phyloP scores from a whole-genome alignment of 2,888 invertebrate species.

The Balanococcus diminutus region DNA sequence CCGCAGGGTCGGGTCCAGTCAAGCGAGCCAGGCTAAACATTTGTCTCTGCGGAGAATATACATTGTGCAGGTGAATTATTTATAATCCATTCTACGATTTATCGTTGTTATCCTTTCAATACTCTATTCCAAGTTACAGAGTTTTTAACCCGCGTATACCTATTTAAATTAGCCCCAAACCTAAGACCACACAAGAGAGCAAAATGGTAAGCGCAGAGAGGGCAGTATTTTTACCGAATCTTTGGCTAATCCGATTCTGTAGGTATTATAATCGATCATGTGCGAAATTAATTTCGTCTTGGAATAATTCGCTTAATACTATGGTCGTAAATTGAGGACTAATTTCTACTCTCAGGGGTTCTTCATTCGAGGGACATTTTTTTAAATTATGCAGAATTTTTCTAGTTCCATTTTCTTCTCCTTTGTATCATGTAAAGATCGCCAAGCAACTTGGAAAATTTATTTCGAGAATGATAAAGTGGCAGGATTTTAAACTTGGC shows the following conservation, averaged over 20 bases:
- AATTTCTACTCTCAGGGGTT: no score
- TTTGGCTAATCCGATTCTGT: neutral
- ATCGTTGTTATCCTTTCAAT: constrained; percentile 1
- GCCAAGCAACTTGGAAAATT: no score
- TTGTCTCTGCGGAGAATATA: neutral
- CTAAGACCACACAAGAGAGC: neutral
- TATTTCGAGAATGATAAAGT: no score
- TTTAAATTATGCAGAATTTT: no score
- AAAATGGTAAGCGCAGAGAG: neutral
- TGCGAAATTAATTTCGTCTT: neutral
- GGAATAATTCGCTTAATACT: no score
- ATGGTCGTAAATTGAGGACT: no score
- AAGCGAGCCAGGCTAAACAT: neutral
- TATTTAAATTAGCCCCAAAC: neutral
- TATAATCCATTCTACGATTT: constrained; percentile 25
- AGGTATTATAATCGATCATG: neutral
- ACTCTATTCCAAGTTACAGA: neutral
- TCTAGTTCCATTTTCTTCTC: no score
- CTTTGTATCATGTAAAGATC: no score
- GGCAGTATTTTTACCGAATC: neutral
- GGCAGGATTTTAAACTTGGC: no score
- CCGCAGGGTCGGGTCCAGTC: neutral
- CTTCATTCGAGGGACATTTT: no score
- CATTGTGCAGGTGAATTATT: neutral
- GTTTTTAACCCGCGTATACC: neutral